Base-by-base conservation (phyloP, 2,797 vertebrate genomes). In the Sternotherus odoratus region DNA sequence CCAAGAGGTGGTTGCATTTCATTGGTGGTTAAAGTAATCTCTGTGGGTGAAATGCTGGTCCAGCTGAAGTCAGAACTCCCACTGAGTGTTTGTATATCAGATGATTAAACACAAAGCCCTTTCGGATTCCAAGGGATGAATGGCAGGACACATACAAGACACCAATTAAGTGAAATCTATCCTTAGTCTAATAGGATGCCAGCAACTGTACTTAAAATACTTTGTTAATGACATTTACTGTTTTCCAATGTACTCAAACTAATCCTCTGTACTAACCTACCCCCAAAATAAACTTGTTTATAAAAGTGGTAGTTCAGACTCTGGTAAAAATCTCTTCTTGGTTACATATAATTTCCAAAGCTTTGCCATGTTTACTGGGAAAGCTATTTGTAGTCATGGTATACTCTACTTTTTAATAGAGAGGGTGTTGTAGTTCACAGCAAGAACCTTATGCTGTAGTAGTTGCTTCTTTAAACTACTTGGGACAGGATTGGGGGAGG, bases 261-360 rank as follows among this genome's bases (percentile, higher is more conserved):
- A 72, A 74, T 46, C 39, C 75, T 91, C 56, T 82, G 46, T 26
- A 85, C 0, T 46, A 85, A 46, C 46, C 83, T 39, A n/a, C 5
- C 80, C 87, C 19, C 57, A 66, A 92, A 95, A 83, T 77, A 89
- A 89, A 79, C 30, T 63, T 51, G 56, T 78, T 53, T 92, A 85
- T 4, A 36, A 39, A 96, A 96, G 90, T 77, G 90, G 51, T 39
- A 77, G 95, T 94, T 95, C 92, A 93, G 93, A 94, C 17, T 85
- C 77, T 90, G 13, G 80, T 95, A 96, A 87, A 78, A 93, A 12
- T 90, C 90, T 66, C 89, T 95, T 77, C 28, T 83, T 93, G 28
- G 57, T 92, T 91, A 92, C 77, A 86, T 39, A 63, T 84, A 82
- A 94, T 95, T 95, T 77, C 26, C 82, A n/a, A n/a, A n/a, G n/a